phyloP scores from a whole-genome alignment of 2,888 invertebrate species.

The Dusona sp. region DNA sequence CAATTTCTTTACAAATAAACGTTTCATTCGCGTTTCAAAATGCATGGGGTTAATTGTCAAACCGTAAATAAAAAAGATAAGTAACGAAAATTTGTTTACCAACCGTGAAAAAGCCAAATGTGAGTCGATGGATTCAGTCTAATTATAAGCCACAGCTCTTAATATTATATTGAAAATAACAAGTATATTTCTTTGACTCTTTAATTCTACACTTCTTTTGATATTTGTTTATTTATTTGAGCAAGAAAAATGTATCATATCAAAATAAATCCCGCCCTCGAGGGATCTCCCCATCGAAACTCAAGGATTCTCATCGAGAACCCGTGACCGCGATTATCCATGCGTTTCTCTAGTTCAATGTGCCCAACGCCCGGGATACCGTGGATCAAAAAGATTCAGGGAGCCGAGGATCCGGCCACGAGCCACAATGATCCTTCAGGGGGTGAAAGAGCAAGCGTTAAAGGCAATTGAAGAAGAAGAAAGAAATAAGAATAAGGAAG shows the following conservation, averaged over 20 bases:
- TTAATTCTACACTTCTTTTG: background rate
- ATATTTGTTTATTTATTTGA: background rate
- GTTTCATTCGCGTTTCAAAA: no score
- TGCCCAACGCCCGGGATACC: constrained; percentile 10
- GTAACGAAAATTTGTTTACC: no score
- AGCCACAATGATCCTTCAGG: constrained; percentile 70
- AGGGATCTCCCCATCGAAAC: constrained; percentile 19
- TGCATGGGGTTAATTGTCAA: no score
- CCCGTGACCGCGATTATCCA: constrained; percentile 67
- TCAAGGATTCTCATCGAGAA: constrained; percentile 36
- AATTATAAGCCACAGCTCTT: background rate
- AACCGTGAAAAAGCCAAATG: no score
- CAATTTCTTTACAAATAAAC: no score
- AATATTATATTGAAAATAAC: no score
- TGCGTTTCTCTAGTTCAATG: constrained; percentile 26
- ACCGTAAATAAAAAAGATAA: no score
- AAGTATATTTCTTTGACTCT: background rate
- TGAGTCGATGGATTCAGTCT: background rate
- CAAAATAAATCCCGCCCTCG: constrained; percentile 49
- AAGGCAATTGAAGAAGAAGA: constrained; percentile 48
- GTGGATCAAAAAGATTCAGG: constrained; percentile 58
- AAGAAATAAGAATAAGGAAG: constrained; percentile 14
- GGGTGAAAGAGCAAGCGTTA: constrained; percentile 48
- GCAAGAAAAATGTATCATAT: constrained; percentile 13
- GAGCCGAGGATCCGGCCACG: constrained; percentile 72